Evolutionary conservation across 2,797 vertebrate genomes (phyloP).

Genomic region (Lates japonicus): DNA sequence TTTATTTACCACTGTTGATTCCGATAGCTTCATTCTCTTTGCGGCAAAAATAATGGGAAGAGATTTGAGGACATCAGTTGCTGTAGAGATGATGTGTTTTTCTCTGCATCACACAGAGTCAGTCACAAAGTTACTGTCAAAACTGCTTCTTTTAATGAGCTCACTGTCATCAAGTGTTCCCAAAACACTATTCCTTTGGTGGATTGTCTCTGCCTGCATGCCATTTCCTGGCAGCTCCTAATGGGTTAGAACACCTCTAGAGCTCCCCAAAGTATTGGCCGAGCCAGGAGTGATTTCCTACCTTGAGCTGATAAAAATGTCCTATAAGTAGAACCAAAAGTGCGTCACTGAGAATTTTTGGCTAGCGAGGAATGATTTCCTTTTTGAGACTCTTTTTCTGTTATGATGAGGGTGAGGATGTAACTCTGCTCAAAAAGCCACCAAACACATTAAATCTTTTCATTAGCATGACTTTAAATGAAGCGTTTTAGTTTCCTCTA

Average conservation of each 20-base stretch:
- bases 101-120: neutral
- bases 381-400: neutral
- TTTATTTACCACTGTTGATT: neutral
- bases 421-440: neutral
- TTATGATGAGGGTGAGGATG: neutral
- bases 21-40: neutral
- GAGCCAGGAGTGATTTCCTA: neutral
- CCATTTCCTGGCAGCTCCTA: neutral
- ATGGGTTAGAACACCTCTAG: neutral
- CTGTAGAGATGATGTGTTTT: neutral
- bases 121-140: neutral
- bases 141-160: neutral
- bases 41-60: neutral
- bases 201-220: neutral
- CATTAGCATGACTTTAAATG: conserved; percentile 1
- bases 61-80: neutral
- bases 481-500: neutral
- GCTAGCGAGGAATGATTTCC: no score
- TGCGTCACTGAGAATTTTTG: neutral
- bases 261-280: neutral
- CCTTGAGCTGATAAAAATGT: neutral
- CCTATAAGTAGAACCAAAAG: neutral
- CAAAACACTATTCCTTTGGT: neutral
- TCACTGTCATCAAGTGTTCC: neutral
- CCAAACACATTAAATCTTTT: neutral